Conservation (phyloP, 2,113 vertebrate genomes). For the Pedionomus torquatus region DNA sequence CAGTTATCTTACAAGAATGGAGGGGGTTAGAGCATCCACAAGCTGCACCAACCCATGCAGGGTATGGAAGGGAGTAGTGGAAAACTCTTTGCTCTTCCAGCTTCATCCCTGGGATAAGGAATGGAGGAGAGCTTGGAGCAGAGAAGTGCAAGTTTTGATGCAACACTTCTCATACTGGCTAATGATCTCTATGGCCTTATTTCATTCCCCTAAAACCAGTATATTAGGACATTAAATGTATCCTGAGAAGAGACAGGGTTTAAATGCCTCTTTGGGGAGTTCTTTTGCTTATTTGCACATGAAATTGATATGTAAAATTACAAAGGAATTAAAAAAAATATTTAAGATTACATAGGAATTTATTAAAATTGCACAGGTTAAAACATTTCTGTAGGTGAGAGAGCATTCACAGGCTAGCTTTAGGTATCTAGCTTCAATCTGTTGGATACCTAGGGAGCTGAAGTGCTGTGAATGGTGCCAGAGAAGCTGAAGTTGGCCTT, state of each 20-base stretch:
- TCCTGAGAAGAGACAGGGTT: not conserved
- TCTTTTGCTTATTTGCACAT: not conserved
- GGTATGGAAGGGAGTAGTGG: not conserved
- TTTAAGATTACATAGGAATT: not conserved
- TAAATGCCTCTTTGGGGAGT: not conserved
- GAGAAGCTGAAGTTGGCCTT: not conserved
- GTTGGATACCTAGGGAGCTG: not conserved
- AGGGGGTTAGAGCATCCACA: not conserved
- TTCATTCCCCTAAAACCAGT: not conserved
- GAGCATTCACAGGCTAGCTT: not conserved
- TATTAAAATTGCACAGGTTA: not conserved
- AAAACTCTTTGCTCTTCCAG: not conserved
- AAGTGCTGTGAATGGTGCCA: not conserved
- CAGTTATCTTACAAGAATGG: not conserved
- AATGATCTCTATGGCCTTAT: not conserved
- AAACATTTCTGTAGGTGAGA: not conserved
- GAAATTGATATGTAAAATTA: not conserved
- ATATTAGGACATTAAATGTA: not conserved
- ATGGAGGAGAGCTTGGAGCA: too few relatives aligned
- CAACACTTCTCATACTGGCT: not conserved
- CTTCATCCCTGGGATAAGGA: not conserved
- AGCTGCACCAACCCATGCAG: not conserved
- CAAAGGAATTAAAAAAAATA: not conserved
- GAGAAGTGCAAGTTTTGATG: too few relatives aligned
- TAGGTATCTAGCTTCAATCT: not conserved